Conservation (phyloP, 2,113 vertebrate genomes). For the Lophius piscatorius region DNA sequence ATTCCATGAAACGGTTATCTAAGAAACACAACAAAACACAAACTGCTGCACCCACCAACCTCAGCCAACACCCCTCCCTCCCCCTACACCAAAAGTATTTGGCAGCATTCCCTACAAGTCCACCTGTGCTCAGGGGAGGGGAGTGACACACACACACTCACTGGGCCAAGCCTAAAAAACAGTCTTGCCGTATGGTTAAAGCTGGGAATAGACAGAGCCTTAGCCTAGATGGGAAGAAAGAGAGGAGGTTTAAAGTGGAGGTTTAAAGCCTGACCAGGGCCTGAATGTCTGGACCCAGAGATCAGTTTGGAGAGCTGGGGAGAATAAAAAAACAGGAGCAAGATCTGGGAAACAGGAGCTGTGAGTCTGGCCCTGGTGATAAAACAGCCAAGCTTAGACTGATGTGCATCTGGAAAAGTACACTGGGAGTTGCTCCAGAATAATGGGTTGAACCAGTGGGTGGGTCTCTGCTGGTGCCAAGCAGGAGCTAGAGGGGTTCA, state of each 20-base stretch:
- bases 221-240: conserved; percentile 14
- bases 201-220: conserved; percentile 27
- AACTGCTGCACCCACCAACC: conserved; percentile 85
- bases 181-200: conserved; percentile 45
- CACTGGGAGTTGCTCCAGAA: conserved; percentile 5
- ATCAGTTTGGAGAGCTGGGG: neutral
- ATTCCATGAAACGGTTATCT: conserved; percentile 88
- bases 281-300: conserved; percentile 18
- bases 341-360: conserved; percentile 10
- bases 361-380: conserved; percentile 8
- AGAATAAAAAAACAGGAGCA: conserved; percentile 15
- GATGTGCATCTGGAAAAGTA: conserved; percentile 18
- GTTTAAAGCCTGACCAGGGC: neutral
- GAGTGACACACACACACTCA: conserved; percentile 71
- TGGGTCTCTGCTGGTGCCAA: conserved; percentile 38
- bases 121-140: conserved; percentile 90
- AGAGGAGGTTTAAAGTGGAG: neutral
- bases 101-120: conserved; percentile 88
- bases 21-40: conserved; percentile 83
- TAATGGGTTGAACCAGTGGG: conserved; percentile 31
- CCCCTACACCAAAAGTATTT: conserved; percentile 95
- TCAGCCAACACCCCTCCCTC: conserved; percentile 89
- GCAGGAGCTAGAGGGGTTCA: conserved; percentile 49
- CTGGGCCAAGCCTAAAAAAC: conserved; percentile 66
- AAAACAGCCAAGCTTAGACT: conserved; percentile 17